These are phyloP conservation scores for Octomys mimax DNA, from an alignment of 2,797 vertebrate species.

Conservation along the genomic window DNA sequence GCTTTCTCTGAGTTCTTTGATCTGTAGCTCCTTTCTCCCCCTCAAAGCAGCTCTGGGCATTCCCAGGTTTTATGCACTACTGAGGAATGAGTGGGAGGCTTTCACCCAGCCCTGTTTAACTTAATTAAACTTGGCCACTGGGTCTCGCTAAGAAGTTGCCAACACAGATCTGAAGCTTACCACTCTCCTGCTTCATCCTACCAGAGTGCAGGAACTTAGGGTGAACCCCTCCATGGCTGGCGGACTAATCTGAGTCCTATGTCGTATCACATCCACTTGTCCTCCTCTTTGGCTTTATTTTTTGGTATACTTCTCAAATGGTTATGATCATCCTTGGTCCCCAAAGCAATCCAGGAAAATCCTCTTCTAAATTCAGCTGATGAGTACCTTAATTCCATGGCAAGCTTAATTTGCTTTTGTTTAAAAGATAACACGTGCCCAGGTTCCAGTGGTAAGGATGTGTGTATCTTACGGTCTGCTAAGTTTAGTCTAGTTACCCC, in stretches of 20 bases:
- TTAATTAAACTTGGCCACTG: not conserved
- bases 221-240: not conserved
- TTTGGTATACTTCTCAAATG: not conserved
- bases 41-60: not conserved
- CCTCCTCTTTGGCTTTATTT: not conserved
- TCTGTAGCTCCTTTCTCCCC: accelerated
- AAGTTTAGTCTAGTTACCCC: not conserved
- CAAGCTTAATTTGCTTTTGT: not conserved
- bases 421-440: not conserved
- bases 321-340: not conserved
- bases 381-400: not conserved
- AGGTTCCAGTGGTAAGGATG: not conserved
- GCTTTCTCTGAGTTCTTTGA: not conserved
- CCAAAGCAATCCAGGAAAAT: not conserved
- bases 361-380: not conserved
- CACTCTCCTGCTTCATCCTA: not conserved
- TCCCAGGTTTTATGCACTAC: not conserved
- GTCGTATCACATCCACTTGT: accelerated
- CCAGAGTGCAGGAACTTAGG: not conserved
- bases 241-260: not conserved
- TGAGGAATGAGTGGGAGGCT: not conserved
- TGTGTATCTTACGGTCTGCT: not conserved
- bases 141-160: not conserved
- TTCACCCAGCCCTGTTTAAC: not conserved
- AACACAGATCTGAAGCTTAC: not conserved